phyloP scores from a whole-genome alignment of 2,888 invertebrate species.

The Conomelus anceps region DNA sequence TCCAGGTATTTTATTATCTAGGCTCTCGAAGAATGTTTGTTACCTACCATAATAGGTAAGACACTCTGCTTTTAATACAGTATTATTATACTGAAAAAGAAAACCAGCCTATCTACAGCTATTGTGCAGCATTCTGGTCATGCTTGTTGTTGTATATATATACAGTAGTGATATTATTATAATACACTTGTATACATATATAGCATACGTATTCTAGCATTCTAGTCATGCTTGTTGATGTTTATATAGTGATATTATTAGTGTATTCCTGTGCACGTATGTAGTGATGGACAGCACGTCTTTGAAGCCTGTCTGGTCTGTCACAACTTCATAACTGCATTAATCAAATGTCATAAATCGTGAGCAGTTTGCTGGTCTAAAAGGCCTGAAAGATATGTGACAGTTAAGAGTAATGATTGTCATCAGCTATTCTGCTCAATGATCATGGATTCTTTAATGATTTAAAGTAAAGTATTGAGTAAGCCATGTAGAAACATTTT shows the following conservation, averaged over 20 bases:
- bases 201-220: too few relatives aligned
- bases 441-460: neutral
- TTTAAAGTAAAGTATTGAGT: too few relatives aligned
- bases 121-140: neutral
- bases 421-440: neutral
- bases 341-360: neutral
- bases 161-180: too few relatives aligned
- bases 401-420: neutral
- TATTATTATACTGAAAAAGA: neutral
- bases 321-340: neutral
- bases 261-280: neutral
- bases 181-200: too few relatives aligned
- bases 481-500: too few relatives aligned
- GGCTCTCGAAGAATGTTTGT: neutral
- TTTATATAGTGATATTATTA: neutral
- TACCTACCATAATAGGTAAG: neutral
- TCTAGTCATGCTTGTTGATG: neutral
- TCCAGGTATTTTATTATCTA: neutral
- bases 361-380: neutral
- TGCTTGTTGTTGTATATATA: neutral
- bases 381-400: neutral
- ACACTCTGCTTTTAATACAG: neutral
- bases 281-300: neutral
- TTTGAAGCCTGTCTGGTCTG: neutral
- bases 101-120: neutral